Conservation (phyloP, 1,140 invertebrate genomes). For the Heliconius melpomene region DNA sequence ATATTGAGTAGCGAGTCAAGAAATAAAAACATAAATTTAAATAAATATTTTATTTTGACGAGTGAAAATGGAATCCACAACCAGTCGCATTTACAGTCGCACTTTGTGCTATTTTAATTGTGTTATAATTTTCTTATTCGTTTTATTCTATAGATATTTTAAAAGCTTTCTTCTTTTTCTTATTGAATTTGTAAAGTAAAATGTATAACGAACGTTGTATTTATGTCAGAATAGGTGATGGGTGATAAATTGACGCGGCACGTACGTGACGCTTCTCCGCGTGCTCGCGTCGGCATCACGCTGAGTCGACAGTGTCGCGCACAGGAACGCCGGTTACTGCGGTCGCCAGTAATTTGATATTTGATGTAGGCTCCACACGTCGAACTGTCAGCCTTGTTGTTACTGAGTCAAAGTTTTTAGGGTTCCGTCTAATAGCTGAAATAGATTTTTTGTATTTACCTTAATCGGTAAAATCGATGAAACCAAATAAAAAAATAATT, state of each 20-base stretch:
- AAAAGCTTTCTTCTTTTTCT: neutral
- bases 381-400: conserved; percentile 18
- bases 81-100: too few relatives aligned
- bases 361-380: conserved; percentile 33
- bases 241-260: conserved; percentile 43
- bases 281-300: conserved; percentile 36
- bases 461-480: too few relatives aligned
- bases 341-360: conserved; percentile 41
- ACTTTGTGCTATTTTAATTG: too few relatives aligned
- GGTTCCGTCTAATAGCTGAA: neutral
- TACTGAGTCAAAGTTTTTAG: conserved; percentile 16
- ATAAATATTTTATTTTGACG: too few relatives aligned
- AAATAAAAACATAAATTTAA: too few relatives aligned
- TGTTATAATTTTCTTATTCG: too few relatives aligned
- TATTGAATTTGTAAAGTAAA: neutral
- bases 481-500: too few relatives aligned
- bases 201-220: neutral
- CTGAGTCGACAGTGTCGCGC: conserved; percentile 45
- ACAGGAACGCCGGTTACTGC: conserved; percentile 39
- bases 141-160: neutral
- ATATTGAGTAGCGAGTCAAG: too few relatives aligned
- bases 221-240: conserved; percentile 26
- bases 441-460: neutral
- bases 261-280: conserved; percentile 42
- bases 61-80: too few relatives aligned